These are phyloP conservation scores for Drosophila nr. medialis DNA, from an alignment of 2,888 invertebrate genomes.

Conservation along the genomic window DNA sequence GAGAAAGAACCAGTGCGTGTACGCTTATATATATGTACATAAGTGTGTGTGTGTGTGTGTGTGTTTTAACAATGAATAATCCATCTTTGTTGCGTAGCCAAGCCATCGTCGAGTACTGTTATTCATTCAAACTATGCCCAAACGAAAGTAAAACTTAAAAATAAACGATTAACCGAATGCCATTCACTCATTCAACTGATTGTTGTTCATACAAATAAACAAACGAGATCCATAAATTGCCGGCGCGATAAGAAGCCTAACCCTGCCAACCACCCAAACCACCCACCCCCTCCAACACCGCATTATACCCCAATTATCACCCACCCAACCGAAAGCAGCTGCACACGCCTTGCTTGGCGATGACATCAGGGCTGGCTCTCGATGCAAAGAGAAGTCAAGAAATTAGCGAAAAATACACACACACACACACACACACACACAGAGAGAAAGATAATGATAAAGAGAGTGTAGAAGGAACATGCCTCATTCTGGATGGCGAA, in stretches of 20 bases:
- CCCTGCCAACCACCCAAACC: background rate
- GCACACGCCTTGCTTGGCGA: constrained; percentile 68
- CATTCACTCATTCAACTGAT: constrained; percentile 5
- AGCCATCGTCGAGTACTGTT: constrained; percentile 24
- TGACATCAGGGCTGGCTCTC: constrained; percentile 61
- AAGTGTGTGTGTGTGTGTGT: background rate
- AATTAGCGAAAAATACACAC: background rate
- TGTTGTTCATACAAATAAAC: constrained; percentile 31
- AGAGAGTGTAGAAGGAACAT: background rate
- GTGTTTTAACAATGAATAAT: constrained; percentile 17
- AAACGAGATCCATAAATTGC: constrained; percentile 27
- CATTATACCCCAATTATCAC: background rate
- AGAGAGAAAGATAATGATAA: constrained; percentile 4
- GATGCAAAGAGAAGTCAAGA: constrained; percentile 46
- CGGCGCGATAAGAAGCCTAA: constrained; percentile 41
- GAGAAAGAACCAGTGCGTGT: constrained; percentile 24
- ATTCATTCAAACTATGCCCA: constrained; percentile 14
- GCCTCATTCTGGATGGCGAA: background rate
- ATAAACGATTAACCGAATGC: constrained; percentile 15
- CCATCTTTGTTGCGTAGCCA: constrained; percentile 22
- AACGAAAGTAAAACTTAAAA: constrained; percentile 9
- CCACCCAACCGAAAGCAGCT: constrained; percentile 11
- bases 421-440: background rate
- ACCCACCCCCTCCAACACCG: background rate
- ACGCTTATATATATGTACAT: background rate